Conservation (phyloP, 2,113 vertebrate species). For the Scortum barcoo region DNA sequence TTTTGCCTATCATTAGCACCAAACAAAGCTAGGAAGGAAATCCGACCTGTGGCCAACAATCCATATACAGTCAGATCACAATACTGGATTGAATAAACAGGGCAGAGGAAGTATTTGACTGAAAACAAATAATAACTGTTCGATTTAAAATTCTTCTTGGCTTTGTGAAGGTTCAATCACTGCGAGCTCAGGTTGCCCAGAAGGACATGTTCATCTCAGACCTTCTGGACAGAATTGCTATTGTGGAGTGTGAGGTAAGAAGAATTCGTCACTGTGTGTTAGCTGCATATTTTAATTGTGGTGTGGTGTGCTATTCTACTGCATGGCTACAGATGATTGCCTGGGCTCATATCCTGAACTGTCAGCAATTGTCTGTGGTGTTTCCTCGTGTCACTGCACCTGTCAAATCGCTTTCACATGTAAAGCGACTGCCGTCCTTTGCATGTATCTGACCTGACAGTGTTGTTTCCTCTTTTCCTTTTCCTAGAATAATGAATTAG, state of each 20-base stretch:
- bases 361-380: constrained; percentile 28
- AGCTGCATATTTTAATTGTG: not conserved
- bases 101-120: not conserved
- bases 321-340: constrained; percentile 40
- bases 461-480: constrained; percentile 80
- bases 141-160: constrained; percentile 10
- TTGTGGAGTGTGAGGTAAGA: constrained; percentile 97
- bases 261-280: not conserved
- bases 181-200: constrained; percentile 92
- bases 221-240: constrained; percentile 95
- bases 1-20: not conserved
- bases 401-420: constrained; percentile 39
- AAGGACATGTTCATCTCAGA: constrained; percentile 97
- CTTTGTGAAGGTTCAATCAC: constrained; percentile 87
- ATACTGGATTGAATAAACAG: not conserved
- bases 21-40: too few relatives aligned
- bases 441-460: constrained; percentile 78
- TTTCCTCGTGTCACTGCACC: constrained; percentile 40
- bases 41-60: not conserved
- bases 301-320: constrained; percentile 47
- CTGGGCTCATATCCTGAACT: constrained; percentile 45
- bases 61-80: not conserved
- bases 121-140: not conserved
- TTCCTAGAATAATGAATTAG: constrained; percentile 96
- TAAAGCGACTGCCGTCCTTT: constrained; percentile 55